Conservation (phyloP, 2,888 invertebrate species). For the Andrena bucephala region DNA sequence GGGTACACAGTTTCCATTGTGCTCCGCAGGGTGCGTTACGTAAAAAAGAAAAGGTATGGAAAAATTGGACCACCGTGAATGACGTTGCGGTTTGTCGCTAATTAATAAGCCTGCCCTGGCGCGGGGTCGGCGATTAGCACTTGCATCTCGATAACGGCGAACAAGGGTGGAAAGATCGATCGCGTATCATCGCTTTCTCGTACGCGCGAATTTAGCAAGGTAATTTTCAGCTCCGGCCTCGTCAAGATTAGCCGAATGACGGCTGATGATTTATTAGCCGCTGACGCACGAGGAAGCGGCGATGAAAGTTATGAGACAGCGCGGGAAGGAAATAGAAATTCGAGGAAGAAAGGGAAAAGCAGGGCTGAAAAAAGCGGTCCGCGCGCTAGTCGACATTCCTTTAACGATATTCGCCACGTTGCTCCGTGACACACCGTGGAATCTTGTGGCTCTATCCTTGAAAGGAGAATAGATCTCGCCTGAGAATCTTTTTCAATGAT, state of each 20-base stretch:
- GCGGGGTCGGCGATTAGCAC: constrained; percentile 19
- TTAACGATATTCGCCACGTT: constrained; percentile 29
- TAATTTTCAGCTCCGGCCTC: neutral
- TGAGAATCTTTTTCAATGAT: constrained; percentile 17
- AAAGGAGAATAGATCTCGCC: constrained; percentile 27
- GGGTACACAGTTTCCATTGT: constrained; percentile 35
- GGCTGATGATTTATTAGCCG: constrained; percentile 25
- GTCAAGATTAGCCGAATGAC: constrained; percentile 2
- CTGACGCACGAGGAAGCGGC: neutral
- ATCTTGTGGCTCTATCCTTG: constrained; percentile 41
- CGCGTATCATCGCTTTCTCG: neutral
- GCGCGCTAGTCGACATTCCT: constrained; percentile 29
- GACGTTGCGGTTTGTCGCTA: constrained; percentile 30
- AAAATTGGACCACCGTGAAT: constrained; percentile 43
- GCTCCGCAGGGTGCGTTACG: constrained; percentile 19
- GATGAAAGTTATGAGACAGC: neutral
- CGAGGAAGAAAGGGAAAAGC: constrained; percentile 14
- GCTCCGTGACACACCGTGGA: constrained; percentile 19
- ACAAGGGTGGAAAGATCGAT: constrained; percentile 1
- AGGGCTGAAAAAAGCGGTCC: neutral
- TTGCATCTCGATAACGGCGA: constrained; percentile 11
- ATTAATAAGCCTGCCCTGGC: constrained; percentile 46
- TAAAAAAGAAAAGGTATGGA: constrained; percentile 18
- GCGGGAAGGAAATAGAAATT: constrained; percentile 20
- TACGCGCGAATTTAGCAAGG: neutral